Conservation (phyloP, 2,797 vertebrate species). For the Lacerta agilis region DNA sequence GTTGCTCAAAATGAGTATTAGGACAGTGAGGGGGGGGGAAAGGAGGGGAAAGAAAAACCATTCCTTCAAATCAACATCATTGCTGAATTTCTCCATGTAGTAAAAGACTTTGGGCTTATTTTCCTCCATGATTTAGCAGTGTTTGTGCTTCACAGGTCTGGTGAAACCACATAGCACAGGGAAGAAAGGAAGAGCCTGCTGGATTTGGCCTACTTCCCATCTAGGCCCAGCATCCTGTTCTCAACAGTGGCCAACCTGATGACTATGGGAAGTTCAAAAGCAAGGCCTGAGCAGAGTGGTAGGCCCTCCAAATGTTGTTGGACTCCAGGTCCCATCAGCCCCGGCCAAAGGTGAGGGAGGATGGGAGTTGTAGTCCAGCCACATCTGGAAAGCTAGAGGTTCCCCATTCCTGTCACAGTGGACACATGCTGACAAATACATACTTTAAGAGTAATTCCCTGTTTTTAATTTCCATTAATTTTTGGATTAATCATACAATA, state of each 20-base stretch:
- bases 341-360: not conserved
- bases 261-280: no score
- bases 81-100: not conserved
- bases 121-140: not conserved
- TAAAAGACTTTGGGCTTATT: not conserved
- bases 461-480: slow-evolving; percentile 13
- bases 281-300: no score
- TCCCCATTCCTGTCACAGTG: not conserved
- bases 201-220: not conserved
- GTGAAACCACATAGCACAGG: not conserved
- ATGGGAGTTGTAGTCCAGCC: not conserved
- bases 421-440: not conserved
- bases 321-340: not conserved
- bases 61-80: not conserved
- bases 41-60: not conserved
- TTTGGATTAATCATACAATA: not conserved
- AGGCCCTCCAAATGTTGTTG: not conserved
- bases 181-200: not conserved
- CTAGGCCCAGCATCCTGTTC: no score
- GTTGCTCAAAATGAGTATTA: not conserved
- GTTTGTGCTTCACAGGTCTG: not conserved
- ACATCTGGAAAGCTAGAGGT: no score
- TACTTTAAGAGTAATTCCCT: not conserved
- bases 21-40: not conserved
- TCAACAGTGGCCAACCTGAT: no score